Conservation (phyloP, 2,888 invertebrate genomes). For the Polymixis flavicincta region DNA sequence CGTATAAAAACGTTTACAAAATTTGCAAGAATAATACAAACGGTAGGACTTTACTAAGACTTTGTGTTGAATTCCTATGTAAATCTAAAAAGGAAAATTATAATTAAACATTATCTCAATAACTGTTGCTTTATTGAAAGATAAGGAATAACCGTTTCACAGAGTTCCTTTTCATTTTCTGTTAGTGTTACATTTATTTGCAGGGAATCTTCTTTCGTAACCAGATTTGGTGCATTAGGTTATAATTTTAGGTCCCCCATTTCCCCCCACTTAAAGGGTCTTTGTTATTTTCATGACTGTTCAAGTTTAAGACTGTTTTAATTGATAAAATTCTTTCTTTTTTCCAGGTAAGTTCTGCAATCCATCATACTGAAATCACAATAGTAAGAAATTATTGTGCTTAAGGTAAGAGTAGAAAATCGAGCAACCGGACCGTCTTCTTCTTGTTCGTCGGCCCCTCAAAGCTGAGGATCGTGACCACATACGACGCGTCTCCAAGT, state of each 20-base stretch:
- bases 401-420: conserved; percentile 39
- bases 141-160: conserved; percentile 40
- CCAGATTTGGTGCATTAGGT: neutral
- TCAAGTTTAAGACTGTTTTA: neutral
- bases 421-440: neutral
- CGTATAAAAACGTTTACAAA: conserved; percentile 25
- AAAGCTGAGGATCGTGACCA: too few species aligned
- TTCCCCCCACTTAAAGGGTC: neutral
- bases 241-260: neutral
- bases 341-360: conserved; percentile 61
- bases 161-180: conserved; percentile 11
- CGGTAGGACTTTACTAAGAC: conserved; percentile 6
- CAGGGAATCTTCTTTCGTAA: neutral
- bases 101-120: conserved; percentile 50
- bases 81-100: conserved; percentile 49
- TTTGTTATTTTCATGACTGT: neutral
- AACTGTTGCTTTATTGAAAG: conserved; percentile 36
- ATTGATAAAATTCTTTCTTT: conserved; percentile 27
- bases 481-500: too few species aligned
- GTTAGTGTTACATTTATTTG: conserved; percentile 7
- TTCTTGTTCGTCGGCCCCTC: too few species aligned
- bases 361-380: neutral
- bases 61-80: conserved; percentile 41
- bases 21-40: conserved; percentile 35
- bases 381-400: neutral